Evolutionary conservation across 2,888 invertebrate species (phyloP).

Genomic region (Trissonchulus sp.): DNA sequence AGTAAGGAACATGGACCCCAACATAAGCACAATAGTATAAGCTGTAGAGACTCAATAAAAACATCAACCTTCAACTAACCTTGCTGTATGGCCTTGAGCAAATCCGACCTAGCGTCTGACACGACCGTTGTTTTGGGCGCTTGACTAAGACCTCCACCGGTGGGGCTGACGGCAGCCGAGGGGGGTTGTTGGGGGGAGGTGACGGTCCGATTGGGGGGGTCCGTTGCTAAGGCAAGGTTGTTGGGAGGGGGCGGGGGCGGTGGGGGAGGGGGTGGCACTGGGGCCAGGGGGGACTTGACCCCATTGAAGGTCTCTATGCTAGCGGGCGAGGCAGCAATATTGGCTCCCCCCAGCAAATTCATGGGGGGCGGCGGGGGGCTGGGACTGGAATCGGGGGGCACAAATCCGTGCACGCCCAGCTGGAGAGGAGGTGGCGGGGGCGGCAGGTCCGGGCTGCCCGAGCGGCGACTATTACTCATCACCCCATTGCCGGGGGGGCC

Average conservation of each 20-base stretch:
- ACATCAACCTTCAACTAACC: too few species aligned
- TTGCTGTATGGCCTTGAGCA: constrained; percentile 45
- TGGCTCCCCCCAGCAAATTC: neutral
- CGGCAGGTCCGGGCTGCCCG: constrained; percentile 41
- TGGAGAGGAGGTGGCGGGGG: constrained; percentile 43
- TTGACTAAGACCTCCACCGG: neutral
- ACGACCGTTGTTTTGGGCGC: neutral
- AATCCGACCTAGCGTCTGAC: constrained; percentile 33
- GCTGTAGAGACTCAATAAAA: too few species aligned
- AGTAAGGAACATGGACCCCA: too few species aligned
- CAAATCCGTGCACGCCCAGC: neutral
- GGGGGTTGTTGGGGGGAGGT: neutral
- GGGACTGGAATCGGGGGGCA: neutral
- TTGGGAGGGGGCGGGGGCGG: constrained; percentile 34
- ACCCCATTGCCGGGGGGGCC: neutral
- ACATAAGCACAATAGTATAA: too few species aligned
- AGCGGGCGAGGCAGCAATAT: neutral
- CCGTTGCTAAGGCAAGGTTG: neutral
- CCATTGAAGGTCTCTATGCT: neutral
- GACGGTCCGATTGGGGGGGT: neutral
- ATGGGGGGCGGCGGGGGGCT: neutral
- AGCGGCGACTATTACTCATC: neutral
- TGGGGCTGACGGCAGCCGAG: neutral
- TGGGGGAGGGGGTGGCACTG: constrained; percentile 40
- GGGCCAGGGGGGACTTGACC: neutral